Percentiles rank a stretch among this genome's conserved stretches.
phyloP scores from a whole-genome alignment of 1,140 invertebrate genomes.

The Drosophila orena region DNA sequence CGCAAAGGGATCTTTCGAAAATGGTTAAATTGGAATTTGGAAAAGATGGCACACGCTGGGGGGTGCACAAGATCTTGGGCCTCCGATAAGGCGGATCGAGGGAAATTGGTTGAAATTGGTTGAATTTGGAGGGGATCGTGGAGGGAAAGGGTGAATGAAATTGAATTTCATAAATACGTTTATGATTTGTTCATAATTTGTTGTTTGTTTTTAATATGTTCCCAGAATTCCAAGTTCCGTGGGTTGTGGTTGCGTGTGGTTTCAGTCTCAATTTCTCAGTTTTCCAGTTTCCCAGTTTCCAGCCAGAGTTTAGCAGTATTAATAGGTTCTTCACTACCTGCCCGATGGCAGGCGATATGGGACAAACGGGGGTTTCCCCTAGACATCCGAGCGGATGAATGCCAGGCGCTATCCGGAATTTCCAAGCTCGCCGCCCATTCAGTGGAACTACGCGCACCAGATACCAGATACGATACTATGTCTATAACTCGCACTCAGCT shows the following conservation, averaged over 20 bases:
- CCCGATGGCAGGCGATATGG: constrained; percentile 18
- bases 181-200: constrained; percentile 77
- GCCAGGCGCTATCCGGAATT: constrained; percentile 43
- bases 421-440: constrained; percentile 55
- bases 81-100: constrained; percentile 47
- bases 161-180: constrained; percentile 77
- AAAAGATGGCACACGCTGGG: constrained; percentile 79
- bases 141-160: constrained; percentile 68
- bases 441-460: constrained; percentile 15
- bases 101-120: constrained; percentile 16
- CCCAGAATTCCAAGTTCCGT: constrained; percentile 43
- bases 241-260: constrained; percentile 47
- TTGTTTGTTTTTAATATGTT: constrained; percentile 69
- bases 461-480: constrained; percentile 8
- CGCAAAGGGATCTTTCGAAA: constrained; percentile 61
- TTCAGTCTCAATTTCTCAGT: constrained; percentile 20
- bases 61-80: constrained; percentile 64
- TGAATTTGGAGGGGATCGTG: constrained; percentile 12
- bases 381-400: constrained; percentile 31
- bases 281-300: background rate
- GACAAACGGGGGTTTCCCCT: constrained; percentile 60
- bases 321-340: constrained; percentile 44
- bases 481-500: constrained; percentile 22
- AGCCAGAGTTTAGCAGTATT: background rate
- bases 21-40: constrained; percentile 46